A percentile compares a stretch with the other conserved stretches of the same genome.
Evolutionary conservation across 2,113 vertebrate species (phyloP).

Genomic region (Aptenodytes forsteri): DNA sequence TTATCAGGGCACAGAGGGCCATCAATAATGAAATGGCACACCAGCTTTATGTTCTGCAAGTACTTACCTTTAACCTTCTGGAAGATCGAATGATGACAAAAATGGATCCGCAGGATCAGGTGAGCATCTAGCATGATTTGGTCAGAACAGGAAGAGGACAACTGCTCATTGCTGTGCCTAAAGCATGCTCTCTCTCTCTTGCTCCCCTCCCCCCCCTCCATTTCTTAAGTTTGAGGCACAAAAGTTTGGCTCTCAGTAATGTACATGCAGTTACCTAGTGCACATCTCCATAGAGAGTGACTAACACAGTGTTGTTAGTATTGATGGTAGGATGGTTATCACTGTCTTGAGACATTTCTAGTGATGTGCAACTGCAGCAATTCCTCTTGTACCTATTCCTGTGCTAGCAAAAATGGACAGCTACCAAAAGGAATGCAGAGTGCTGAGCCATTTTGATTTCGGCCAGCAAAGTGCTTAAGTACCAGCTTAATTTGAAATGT

Average conservation of each 20-base stretch:
- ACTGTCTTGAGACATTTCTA: neutral
- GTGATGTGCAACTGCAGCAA: neutral
- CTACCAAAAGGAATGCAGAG: neutral
- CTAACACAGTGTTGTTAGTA: neutral
- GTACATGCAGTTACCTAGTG: neutral
- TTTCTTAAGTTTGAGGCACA: neutral
- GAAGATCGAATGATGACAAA: constrained; percentile 99
- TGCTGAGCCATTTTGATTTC: neutral
- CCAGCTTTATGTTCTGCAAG: constrained; percentile 95
- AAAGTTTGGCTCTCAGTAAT: neutral
- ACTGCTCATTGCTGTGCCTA: neutral
- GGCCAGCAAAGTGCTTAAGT: neutral
- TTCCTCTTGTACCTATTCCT: neutral
- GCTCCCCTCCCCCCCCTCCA: too few species aligned
- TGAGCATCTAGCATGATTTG: constrained; percentile 14
- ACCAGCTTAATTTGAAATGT: neutral
- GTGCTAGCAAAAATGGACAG: neutral
- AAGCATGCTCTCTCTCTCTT: neutral
- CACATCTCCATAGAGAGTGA: neutral
- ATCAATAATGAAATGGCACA: constrained; percentile 99
- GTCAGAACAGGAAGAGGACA: neutral
- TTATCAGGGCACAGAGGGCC: constrained; percentile 89
- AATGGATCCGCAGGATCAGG: constrained; percentile 99
- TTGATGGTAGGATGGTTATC: neutral
- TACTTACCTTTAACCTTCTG: constrained; percentile 96